Base-by-base conservation (phyloP, 1,140 invertebrate genomes). In the Zaprionus vittiger region DNA sequence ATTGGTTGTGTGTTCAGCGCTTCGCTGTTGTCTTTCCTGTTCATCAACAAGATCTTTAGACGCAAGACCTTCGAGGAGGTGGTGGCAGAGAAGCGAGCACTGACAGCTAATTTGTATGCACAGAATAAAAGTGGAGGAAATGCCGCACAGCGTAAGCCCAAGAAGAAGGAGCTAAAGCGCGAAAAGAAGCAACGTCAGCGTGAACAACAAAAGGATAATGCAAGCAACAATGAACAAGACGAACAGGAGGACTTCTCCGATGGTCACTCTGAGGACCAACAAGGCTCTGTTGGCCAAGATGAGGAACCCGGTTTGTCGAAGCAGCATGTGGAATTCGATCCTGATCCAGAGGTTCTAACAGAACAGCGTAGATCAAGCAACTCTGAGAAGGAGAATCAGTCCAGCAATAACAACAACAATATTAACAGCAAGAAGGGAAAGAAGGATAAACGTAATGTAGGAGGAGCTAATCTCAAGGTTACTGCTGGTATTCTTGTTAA, bases 401-500 rank as follows among this genome's bases (percentile, higher is more conserved):
- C 70, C 1, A 74, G 63, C 52, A 73, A 59, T 37, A 71, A 75
- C 41, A 54, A 68, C 11, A 63, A 55, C 41, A 62, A 49, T 17
- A 72, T 61, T 57, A 65, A 52, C 17, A 64, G 63, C 22, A 86
- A 87, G 52, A 80, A 94, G 93, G 80, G 79, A 73, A 95, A 94
- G 90, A 95, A 95, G 90, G 91, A 92, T 17, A 92, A 91, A 38
- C 91, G 90, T 28, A 85, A 78, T 70, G 28, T 31, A 31, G 31
- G 31, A 34, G 81, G 64, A 5, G 57, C 49, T n/a, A 71, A 55
- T n/a, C 49, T 69, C 37, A 83, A 59, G 55, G 17, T 41, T 55
- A 69, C 70, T 67, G 56, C 60, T n/a, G 90, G 92, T 5, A 96
- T 96, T 77, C 93, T 96, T 73, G 79, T 95, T 22, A 96, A 96